A percentile compares a stretch with the other conserved stretches of the same genome.
These are phyloP conservation scores for Neuroterus valhalla DNA, from an alignment of 1,140 invertebrate genomes.

Conservation along the genomic window DNA sequence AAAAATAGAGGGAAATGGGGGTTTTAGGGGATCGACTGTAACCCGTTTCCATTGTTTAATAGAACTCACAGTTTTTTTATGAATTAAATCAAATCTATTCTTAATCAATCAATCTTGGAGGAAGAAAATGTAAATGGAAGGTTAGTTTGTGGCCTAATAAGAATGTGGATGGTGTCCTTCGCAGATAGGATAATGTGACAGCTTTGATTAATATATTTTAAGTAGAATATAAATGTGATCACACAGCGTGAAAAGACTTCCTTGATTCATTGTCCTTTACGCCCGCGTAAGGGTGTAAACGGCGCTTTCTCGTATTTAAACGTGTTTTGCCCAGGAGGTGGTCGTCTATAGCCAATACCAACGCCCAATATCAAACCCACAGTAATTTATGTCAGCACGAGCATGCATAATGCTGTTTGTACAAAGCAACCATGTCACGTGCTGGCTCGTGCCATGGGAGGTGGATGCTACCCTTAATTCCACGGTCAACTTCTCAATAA, in stretches of 20 bases:
- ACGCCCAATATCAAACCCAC: conserved; percentile 57
- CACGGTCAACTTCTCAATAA: conserved; percentile 17
- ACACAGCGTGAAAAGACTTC: conserved; percentile 28
- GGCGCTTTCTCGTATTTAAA: conserved; percentile 31
- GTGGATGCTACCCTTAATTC: conserved; percentile 32
- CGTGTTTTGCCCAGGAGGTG: conserved; percentile 55
- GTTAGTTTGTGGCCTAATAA: conserved; percentile 17
- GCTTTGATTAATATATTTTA: conserved; percentile 28
- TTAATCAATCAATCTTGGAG: too few relatives aligned
- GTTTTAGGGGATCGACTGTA: too few relatives aligned
- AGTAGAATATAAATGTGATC: conserved; percentile 26
- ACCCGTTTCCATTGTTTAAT: too few relatives aligned
- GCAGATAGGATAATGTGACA: conserved; percentile 14
- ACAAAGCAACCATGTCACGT: conserved; percentile 54
- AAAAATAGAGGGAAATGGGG: too few relatives aligned
- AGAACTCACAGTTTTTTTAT: too few relatives aligned
- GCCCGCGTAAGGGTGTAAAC: conserved; percentile 11
- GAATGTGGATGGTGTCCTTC: neutral
- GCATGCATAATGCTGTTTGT: conserved; percentile 64
- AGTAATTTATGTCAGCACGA: conserved; percentile 62
- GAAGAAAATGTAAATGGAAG: too few relatives aligned
- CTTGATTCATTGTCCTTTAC: conserved; percentile 11
- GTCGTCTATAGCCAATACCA: conserved; percentile 38
- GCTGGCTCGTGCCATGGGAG: conserved; percentile 55
- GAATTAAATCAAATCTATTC: too few relatives aligned